These are phyloP conservation scores for Papilio glaucus DNA, from an alignment of 1,140 invertebrate species.

Conservation along the genomic window DNA sequence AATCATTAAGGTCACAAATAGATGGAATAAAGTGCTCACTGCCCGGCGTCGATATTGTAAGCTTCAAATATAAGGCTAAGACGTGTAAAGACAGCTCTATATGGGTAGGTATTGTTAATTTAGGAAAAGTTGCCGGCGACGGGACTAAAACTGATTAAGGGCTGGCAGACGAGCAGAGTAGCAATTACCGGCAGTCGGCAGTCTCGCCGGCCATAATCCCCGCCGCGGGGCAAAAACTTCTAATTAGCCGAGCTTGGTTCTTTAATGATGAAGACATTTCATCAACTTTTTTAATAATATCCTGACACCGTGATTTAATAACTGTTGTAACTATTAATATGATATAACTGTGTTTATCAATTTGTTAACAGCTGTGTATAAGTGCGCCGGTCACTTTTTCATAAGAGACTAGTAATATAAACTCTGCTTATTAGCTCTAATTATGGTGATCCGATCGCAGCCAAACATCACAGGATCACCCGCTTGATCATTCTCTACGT, in stretches of 20 bases:
- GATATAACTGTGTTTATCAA: too few species aligned
- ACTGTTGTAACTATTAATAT: neutral
- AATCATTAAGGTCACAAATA: too few species aligned
- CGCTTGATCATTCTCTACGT: too few species aligned
- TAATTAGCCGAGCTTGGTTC: conserved; percentile 32
- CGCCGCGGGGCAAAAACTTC: conserved; percentile 31
- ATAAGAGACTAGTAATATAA: too few species aligned
- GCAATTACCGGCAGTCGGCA: conserved; percentile 36
- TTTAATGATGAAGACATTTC: conserved; percentile 29
- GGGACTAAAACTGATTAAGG: conserved; percentile 35
- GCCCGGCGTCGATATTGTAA: neutral
- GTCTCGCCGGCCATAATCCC: conserved; percentile 37
- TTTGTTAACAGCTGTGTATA: too few species aligned
- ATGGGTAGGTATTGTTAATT: conserved; percentile 14
- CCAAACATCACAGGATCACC: too few species aligned
- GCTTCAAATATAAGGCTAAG: neutral
- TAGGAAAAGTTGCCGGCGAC: conserved; percentile 16
- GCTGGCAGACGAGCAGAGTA: conserved; percentile 12
- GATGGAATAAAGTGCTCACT: too few species aligned
- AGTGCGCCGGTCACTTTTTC: too few species aligned
- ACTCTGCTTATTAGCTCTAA: too few species aligned
- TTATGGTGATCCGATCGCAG: too few species aligned
- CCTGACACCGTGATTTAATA: neutral
- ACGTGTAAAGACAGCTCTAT: neutral
- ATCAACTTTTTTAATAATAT: conserved; percentile 11